Base-by-base conservation (phyloP, 2,888 invertebrate species). In the Apodemia hepburni region DNA sequence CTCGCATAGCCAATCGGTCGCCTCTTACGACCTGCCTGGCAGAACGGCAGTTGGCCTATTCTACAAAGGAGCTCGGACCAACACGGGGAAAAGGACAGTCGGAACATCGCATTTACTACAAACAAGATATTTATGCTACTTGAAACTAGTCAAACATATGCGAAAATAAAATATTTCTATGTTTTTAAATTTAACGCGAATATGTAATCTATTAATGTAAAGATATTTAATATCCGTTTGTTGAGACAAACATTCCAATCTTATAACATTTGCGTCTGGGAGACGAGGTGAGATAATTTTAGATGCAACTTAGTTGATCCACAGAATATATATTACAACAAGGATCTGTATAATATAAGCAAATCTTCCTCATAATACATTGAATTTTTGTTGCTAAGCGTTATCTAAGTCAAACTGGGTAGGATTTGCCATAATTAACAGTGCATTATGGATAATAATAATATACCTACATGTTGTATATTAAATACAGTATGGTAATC, bases 241-340 rank as follows among this genome's bases (percentile, higher is more conserved):
- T 42, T 42, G 42, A 42, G 6, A 42, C 12, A 42, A 15, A 51
- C 51, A 51, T 57, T 57, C 54, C 29, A 12, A 27, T 8, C 22
- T 57, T 7, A 12, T 29, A 27, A 57, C 22, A 57, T 57, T 57
- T 15, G 27, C 54, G n/a, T 57, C 8, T 29, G 27, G 15, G 27
- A 29, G 12, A n/a, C 45, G 45, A 47, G 45, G 45, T 29, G 7
- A n/a, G 54, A 57, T 27, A 54, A 54, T 9, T 57, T 29, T 57
- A 57, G 27, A 54, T 57, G 54, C 54, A 57, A 57, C 54, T 57
- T 57, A 27, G 54, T 57, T 57, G 54, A 29, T 29, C 54, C 27
- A 29, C n/a, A 29, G 29, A n/a, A 29, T 15, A 15, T 18, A 54
- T 27, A 42, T 42, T 8, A 45, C 7, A 18, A 18, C 51, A 51